These are phyloP conservation scores for Burhinus bistriatus DNA, from an alignment of 2,113 vertebrate genomes.

Conservation along the genomic window DNA sequence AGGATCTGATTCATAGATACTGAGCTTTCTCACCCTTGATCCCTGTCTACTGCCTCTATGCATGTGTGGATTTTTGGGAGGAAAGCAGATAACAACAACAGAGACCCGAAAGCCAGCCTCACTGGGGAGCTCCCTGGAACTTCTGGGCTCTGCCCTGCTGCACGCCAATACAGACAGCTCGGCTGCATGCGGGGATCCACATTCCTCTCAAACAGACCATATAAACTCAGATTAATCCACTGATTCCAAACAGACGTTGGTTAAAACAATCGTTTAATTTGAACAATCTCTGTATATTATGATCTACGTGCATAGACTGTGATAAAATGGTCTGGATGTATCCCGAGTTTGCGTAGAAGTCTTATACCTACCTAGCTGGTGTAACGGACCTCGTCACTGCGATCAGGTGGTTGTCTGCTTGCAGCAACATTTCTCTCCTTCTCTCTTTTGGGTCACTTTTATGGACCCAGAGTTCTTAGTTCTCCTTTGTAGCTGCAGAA, in stretches of 20 bases:
- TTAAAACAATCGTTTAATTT: neutral
- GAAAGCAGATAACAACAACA: no score
- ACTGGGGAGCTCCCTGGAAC: neutral
- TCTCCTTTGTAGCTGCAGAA: neutral
- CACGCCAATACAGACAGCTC: no score
- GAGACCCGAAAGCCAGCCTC: rapidly evolving
- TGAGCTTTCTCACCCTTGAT: neutral
- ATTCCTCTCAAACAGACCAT: neutral
- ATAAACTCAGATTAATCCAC: neutral
- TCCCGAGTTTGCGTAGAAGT: neutral
- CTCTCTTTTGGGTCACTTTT: neutral
- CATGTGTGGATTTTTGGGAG: no score
- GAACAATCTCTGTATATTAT: neutral
- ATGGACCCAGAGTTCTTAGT: neutral
- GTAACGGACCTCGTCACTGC: neutral
- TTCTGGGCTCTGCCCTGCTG: neutral
- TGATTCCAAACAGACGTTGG: neutral
- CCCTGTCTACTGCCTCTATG: neutral
- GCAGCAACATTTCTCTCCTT: neutral
- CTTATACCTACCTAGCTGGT: neutral
- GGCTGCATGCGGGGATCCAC: no score
- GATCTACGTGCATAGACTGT: neutral
- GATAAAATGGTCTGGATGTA: neutral
- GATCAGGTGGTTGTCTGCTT: neutral
- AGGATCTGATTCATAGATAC: neutral